Base-by-base conservation (phyloP, 2,113 vertebrate genomes). In the Podilymbus podiceps region DNA sequence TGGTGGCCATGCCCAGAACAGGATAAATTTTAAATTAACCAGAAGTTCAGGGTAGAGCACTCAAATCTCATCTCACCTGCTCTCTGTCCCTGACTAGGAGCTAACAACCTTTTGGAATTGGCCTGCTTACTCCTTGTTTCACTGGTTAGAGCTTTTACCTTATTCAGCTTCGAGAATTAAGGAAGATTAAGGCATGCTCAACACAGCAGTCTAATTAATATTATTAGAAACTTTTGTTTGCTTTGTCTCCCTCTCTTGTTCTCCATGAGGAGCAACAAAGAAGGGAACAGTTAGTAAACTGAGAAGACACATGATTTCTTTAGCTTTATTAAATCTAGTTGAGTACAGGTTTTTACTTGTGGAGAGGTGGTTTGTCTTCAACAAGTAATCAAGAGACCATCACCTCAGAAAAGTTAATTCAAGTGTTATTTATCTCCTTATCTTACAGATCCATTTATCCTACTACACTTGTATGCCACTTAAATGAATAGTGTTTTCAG, bases 251-350 rank as follows among this genome's bases (percentile, higher is more conserved):
- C 9, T 59, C 11, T 64, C 19, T 63, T 71, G 9, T n/a, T 80
- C 16, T 23, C 53, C 15, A 28, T 30, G 38, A 68, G 44, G 67
- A 72, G 27, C 18, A 68, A 33, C 28, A 44, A 66, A 42, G 38
- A 88, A 72, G n/a, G 14, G 16, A 80, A 20, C 2, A 8, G 33
- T 58, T 82, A 25, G 6, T 85, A 64, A 71, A 33, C 28, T 52
- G 69, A 47, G 44, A n/a, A 79, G 38, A 18, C n/a, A 15, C 3
- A 1, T 50, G 17, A 13, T 31, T 73, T 73, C 33, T 67, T 49
- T 63, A 73, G 28, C 28, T 86, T 96, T 94, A 90, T 95, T 97
- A 78, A 95, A 96, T 93, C 58, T 95, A n/a, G 25, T 95, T 94
- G 55, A 90, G 38, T 76, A 75, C 40, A 52, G 58, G 19, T 20